These are phyloP conservation scores for Heliconius himera DNA, from an alignment of 1,140 invertebrate genomes.

Conservation along the genomic window DNA sequence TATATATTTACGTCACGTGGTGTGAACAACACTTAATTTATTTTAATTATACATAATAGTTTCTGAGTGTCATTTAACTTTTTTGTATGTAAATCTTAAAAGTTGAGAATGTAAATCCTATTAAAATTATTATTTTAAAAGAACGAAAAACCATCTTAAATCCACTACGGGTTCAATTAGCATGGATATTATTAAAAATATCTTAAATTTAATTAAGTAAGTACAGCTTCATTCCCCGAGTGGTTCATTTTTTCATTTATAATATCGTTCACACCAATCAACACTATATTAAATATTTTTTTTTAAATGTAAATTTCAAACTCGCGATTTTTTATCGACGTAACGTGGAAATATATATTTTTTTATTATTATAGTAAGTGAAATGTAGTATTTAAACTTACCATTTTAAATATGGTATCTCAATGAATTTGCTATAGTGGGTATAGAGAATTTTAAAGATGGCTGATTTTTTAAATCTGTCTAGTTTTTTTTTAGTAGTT, in stretches of 20 bases:
- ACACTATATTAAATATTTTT: conserved; percentile 18
- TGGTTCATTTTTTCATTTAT: background rate
- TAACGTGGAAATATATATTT: conserved; percentile 52
- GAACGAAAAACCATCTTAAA: background rate
- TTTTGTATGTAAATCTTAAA: background rate
- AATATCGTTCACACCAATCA: conserved; percentile 60
- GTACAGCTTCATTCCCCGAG: background rate
- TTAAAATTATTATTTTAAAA: background rate
- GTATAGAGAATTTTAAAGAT: conserved; percentile 13
- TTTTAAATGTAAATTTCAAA: conserved; percentile 28
- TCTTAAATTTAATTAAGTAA: no score
- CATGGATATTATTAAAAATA: no score
- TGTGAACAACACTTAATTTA: conserved; percentile 55
- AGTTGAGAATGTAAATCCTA: background rate
- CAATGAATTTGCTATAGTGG: conserved; percentile 24
- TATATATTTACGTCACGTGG: conserved; percentile 42
- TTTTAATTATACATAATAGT: background rate
- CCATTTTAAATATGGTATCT: conserved; percentile 15
- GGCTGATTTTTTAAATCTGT: background rate
- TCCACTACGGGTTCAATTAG: background rate
- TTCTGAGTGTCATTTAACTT: background rate
- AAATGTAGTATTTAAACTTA: conserved; percentile 31
- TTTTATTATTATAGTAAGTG: conserved; percentile 63
- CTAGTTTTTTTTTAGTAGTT: background rate
- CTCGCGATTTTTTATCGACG: conserved; percentile 66